phyloP scores from a whole-genome alignment of 2,113 vertebrate species.

The Stomatorhinus ivindoensis region DNA sequence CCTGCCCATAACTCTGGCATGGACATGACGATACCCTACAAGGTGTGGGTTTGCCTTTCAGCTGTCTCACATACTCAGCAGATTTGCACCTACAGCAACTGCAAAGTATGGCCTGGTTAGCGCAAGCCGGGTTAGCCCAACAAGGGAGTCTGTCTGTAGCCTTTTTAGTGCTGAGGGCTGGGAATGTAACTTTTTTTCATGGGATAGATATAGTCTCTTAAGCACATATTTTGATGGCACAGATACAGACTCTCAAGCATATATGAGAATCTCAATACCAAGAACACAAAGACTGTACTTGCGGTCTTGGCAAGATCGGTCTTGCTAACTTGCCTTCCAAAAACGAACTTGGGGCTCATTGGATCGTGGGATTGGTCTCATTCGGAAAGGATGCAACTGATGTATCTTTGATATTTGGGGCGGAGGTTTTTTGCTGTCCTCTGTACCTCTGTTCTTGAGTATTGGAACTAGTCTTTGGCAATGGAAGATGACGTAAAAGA shows the following conservation, averaged over 20 bases:
- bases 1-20: constrained; percentile 45
- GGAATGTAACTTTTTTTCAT: not conserved
- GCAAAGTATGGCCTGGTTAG: not conserved
- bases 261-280: too few relatives aligned
- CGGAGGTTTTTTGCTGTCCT: too few relatives aligned
- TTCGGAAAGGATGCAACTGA: too few relatives aligned
- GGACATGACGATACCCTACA: constrained; percentile 49
- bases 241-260: not conserved
- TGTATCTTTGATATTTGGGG: too few relatives aligned
- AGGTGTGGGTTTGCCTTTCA: constrained; percentile 33
- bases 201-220: not conserved
- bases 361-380: too few relatives aligned
- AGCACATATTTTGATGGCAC: not conserved
- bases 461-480: too few relatives aligned
- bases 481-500: too few relatives aligned
- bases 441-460: too few relatives aligned
- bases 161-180: not conserved
- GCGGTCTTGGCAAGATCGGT: too few relatives aligned
- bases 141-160: not conserved
- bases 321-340: too few relatives aligned
- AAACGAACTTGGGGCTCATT: too few relatives aligned
- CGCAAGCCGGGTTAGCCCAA: not conserved
- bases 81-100: not conserved
- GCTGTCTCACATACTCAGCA: not conserved
- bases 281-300: too few relatives aligned